These are phyloP conservation scores for Alethe diademata DNA, from an alignment of 2,113 vertebrate species.

Conservation along the genomic window DNA sequence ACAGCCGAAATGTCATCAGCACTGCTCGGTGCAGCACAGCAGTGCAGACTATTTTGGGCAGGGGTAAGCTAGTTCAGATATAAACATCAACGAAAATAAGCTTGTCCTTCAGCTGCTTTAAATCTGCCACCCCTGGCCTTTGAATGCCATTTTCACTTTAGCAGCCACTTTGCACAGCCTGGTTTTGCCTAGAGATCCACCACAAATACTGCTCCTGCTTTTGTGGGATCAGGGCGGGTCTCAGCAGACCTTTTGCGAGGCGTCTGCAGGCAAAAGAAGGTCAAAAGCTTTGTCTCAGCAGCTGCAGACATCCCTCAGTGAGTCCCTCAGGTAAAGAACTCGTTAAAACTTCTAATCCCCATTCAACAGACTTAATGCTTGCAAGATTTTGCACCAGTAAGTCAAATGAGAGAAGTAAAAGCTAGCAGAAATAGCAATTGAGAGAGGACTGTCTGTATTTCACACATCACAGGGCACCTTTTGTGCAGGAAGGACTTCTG, in stretches of 20 bases:
- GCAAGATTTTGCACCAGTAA: neutral
- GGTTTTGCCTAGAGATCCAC: neutral
- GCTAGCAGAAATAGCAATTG: neutral
- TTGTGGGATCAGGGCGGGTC: neutral
- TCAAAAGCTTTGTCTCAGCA: neutral
- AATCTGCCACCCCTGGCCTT: neutral
- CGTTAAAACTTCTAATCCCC: neutral
- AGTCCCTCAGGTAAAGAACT: neutral
- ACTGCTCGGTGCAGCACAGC: neutral
- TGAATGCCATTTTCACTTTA: neutral
- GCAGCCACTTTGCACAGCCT: neutral
- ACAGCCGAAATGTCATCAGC: neutral
- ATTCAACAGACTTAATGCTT: neutral
- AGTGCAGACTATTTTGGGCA: neutral
- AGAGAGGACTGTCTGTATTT: neutral
- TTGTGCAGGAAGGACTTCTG: neutral
- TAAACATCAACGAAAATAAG: neutral
- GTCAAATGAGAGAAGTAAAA: neutral
- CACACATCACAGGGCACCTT: neutral
- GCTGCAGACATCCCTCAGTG: neutral
- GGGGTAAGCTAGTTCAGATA: neutral
- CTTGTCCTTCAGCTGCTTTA: neutral
- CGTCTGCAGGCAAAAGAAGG: neutral
- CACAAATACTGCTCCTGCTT: neutral
- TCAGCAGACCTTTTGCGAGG: neutral